Base-by-base conservation (phyloP, 1,140 invertebrate genomes). In the Carcinoscorpius rotundicauda region DNA sequence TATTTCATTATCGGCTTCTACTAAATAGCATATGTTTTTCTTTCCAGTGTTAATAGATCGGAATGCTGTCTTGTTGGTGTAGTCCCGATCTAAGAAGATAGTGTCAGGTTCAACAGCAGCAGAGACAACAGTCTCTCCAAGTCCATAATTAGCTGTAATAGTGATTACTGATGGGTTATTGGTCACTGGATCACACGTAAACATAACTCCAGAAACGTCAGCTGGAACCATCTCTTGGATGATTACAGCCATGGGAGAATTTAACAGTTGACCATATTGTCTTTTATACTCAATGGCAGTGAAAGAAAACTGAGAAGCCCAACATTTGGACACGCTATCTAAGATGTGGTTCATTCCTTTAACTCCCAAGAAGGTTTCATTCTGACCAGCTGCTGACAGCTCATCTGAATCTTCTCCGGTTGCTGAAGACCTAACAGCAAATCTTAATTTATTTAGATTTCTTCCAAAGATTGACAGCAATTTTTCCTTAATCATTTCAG, bases 361-460 rank as follows among this genome's bases (percentile, higher is more conserved):
- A 52, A 87, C 81, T 4, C 87, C 87, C 1, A 93, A 76, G 66
- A 85, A 82, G 0, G 87, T 91, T 57, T 84, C 82, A 76, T 92
- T 88, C 78, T 93, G 89, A 29, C 90, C 90, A n/a, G 90, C 89
- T 4, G 86, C 84, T 0, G 88, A 91, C 6, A 75, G 82, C 72
- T 87, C 87, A 63, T 84, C 81, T 5, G 84, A 84, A 76, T 92
- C 89, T 80, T 92, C 89, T 4, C 76, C 76, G 56, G 9, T 9
- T 62, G 64, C 59, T 4, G 10, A 56, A 49, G 53, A 56, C 49
- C 8, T 52, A 49, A 51, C 52, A 48, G 4, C 50, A n/a, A 11
- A 75, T 53, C 51, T 68, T 55, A 48, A 4, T 49, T 6, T 52
- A 51, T 62, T 55, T 10, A 62, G 10, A 11, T 76, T 53, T 49